Conservation (phyloP, 37 sponge, comb jelly and placozoan genomes). For the Halisarca cf. caerulea region DNA sequence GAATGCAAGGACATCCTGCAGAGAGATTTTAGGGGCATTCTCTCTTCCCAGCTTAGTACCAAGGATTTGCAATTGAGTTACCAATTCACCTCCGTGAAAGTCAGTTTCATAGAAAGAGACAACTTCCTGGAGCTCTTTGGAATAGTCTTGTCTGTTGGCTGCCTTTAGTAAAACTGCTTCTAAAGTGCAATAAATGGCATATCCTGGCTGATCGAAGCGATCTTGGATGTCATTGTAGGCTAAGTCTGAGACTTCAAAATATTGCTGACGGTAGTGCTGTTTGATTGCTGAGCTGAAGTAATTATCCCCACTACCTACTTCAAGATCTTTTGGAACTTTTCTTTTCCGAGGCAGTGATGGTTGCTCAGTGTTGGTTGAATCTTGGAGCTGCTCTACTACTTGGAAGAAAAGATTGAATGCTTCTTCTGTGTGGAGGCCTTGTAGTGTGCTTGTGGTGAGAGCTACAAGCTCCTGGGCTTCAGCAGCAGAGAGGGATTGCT, state of each 20-base stretch:
- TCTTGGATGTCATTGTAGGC: too few species aligned
- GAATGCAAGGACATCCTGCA: too few species aligned
- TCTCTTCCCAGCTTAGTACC: too few species aligned
- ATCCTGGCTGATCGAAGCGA: too few species aligned
- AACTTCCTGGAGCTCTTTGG: too few species aligned
- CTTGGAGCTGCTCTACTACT: background rate
- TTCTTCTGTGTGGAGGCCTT: conserved; percentile 2
- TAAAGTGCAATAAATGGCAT: too few species aligned
- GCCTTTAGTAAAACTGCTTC: too few species aligned
- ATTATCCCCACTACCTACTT: background rate
- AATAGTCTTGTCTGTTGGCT: too few species aligned
- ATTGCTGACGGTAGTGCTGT: conserved; percentile 13
- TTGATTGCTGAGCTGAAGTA: background rate
- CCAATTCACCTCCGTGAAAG: too few species aligned
- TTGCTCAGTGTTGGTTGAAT: background rate
- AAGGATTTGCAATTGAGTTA: too few species aligned
- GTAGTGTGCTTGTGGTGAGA: conserved; percentile 19
- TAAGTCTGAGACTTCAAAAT: conserved; percentile 28
- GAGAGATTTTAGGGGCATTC: too few species aligned
- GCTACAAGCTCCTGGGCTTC: conserved; percentile 14
- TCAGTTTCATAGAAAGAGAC: too few species aligned
- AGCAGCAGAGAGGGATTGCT: background rate
- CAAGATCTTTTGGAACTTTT: conserved; percentile 13
- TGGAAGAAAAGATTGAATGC: background rate
- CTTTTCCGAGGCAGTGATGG: conserved; percentile 27